phyloP scores from a whole-genome alignment of 1,140 invertebrate species.

The Trachelipus rathkii region DNA sequence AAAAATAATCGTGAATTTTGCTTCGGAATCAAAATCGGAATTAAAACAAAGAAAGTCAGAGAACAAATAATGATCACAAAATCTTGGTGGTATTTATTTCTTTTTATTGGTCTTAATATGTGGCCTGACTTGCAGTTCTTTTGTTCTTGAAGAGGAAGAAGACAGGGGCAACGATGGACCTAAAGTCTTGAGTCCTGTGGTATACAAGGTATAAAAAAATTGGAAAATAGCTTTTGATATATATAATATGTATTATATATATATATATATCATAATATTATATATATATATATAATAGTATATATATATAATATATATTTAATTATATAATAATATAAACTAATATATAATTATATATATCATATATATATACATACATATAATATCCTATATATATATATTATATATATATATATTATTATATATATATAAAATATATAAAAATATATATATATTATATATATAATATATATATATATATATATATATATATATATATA shows the following conservation, averaged over 20 bases:
- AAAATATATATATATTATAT: not conserved
- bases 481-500: not conserved
- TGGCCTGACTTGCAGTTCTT: not conserved
- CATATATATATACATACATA: no score
- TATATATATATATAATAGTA: no score
- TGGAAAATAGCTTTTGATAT: not conserved
- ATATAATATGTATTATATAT: no score
- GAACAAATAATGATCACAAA: not conserved
- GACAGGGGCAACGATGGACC: not conserved
- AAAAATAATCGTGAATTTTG: no score
- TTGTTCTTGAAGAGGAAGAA: not conserved
- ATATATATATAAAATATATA: not conserved
- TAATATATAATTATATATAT: no score
- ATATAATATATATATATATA: not conserved
- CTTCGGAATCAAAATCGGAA: no score
- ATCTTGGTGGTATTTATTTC: not conserved
- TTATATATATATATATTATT: not conserved
- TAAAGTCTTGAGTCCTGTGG: not conserved
- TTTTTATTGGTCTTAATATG: not conserved
- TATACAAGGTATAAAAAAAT: not conserved
- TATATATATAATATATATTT: no score
- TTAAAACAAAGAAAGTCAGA: not conserved
- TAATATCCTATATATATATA: no score
- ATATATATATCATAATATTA: no score
- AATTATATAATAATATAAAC: no score